A percentile compares a stretch with the other conserved stretches of the same genome.
phyloP scores from a whole-genome alignment of 92 coral and sea anemone species.

The Micromussa lordhowensis region DNA sequence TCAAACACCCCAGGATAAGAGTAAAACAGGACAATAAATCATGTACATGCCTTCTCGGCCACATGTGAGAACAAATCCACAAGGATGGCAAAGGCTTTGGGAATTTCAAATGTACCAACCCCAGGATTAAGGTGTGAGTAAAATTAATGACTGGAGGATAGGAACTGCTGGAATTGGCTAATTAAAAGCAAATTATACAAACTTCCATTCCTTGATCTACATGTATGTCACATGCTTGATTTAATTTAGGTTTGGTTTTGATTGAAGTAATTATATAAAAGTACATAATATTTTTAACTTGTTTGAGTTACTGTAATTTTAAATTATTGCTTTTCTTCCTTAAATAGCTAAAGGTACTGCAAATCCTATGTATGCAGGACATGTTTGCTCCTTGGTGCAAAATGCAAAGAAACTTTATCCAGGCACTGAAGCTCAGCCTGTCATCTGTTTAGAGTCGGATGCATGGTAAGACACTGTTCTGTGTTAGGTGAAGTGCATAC shows the following conservation, averaged over 20 bases:
- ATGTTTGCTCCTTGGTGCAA: slow-evolving; percentile 75
- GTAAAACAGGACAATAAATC: too few relatives aligned
- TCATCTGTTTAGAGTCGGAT: slow-evolving; percentile 93
- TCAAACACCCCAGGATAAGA: too few relatives aligned
- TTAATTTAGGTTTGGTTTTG: too few relatives aligned
- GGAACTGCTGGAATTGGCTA: too few relatives aligned
- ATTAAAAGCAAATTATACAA: too few relatives aligned
- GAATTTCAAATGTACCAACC: too few relatives aligned
- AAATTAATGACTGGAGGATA: too few relatives aligned
- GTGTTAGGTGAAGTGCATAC: background rate
- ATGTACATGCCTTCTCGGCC: too few relatives aligned
- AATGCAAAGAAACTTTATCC: slow-evolving; percentile 92
- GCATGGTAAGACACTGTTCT: slow-evolving; percentile 74
- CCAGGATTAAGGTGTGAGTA: too few relatives aligned
- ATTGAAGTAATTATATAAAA: background rate
- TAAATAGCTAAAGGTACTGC: slow-evolving; percentile 83
- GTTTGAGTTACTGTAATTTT: background rate
- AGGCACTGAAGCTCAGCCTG: slow-evolving; percentile 76
- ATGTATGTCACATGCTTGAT: too few relatives aligned
- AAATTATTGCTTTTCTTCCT: background rate
- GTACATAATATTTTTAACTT: background rate
- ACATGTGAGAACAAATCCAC: too few relatives aligned
- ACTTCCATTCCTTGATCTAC: background rate
- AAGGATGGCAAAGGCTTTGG: too few relatives aligned
- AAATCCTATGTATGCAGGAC: slow-evolving; percentile 83